Base-by-base conservation (phyloP, 2,888 invertebrate species). In the Acleris literana region DNA sequence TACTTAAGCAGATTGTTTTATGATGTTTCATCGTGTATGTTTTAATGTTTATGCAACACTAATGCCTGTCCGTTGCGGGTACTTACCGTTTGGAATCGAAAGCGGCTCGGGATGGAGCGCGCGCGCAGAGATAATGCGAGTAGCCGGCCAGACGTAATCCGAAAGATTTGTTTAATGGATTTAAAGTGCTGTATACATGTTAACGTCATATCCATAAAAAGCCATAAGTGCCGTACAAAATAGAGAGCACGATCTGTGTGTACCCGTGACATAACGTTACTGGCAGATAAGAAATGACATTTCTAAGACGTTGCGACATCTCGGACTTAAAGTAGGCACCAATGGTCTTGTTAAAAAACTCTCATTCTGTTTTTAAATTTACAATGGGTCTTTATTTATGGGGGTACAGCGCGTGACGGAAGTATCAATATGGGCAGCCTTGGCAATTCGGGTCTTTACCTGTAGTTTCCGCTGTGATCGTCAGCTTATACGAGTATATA, bases 101-200 rank as follows among this genome's bases (percentile, higher is more conserved):
- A 80, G 78, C 79, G 74, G 78, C 79, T 79, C 75, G 76, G 75
- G 77, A 75, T 76, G 72, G 46, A 29, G 44, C 48, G 66, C 61
- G 82, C 78, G 71, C 70, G 70, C 63, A 68, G 68, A 77, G 85
- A 85, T 86, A 86, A 82, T 79, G 76, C 70, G 77, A 76, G 80
- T 80, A 82, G 82, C 53, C 54, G 60, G 49, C 76, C 75, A 74
- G 78, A 77, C 81, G 78, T 84, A 84, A 87, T 85, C 80, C 84
- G 76, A 72, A 74, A 82, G 82, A 84, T 85, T 77, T 80, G 80
- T 80, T 86, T 88, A 90, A 90, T 90, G 90, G 88, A 86, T 84
- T 86, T 79, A 79, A 84, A 86, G 86, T 83, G 84, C 78, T 81
- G 76, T 80, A 82, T 81, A 81, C 80, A 76, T 84, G 82, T 85